Evolutionary conservation across 2,113 vertebrate species (phyloP).

Genomic region (Micronisus gabar): DNA sequence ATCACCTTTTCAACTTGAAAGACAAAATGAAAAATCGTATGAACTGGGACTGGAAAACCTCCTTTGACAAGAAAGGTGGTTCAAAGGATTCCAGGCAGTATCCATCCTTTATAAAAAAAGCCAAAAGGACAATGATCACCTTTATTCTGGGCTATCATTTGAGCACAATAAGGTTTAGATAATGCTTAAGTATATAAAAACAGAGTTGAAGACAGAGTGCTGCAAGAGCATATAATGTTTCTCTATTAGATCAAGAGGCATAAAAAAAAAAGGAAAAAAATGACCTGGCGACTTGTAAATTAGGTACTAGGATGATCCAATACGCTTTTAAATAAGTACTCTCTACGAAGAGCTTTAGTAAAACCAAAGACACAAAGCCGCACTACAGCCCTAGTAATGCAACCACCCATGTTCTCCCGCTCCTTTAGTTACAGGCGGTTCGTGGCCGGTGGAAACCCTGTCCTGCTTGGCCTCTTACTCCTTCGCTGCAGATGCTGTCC

Average conservation of each 20-base stretch:
- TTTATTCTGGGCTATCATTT: neutral
- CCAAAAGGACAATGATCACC: neutral
- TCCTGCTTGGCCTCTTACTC: neutral
- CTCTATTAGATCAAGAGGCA: neutral
- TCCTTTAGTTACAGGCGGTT: neutral
- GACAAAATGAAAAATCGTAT: neutral
- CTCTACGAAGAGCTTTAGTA: neutral
- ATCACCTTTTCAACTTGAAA: neutral
- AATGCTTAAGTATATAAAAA: neutral
- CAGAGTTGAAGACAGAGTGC: neutral
- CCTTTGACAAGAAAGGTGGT: neutral
- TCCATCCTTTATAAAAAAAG: neutral
- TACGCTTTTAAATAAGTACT: neutral
- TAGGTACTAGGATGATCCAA: neutral
- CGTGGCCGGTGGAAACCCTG: neutral
- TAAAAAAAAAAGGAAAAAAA: neutral
- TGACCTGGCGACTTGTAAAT: neutral
- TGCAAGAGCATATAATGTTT: neutral
- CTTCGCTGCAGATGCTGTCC: rapidly evolving
- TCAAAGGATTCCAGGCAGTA: neutral
- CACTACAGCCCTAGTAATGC: neutral
- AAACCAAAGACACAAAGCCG: neutral
- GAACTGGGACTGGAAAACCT: neutral
- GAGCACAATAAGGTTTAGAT: neutral
- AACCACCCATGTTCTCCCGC: neutral